Base-by-base conservation (phyloP, 2,888 invertebrate species). In the Dryobotodes eremita region DNA sequence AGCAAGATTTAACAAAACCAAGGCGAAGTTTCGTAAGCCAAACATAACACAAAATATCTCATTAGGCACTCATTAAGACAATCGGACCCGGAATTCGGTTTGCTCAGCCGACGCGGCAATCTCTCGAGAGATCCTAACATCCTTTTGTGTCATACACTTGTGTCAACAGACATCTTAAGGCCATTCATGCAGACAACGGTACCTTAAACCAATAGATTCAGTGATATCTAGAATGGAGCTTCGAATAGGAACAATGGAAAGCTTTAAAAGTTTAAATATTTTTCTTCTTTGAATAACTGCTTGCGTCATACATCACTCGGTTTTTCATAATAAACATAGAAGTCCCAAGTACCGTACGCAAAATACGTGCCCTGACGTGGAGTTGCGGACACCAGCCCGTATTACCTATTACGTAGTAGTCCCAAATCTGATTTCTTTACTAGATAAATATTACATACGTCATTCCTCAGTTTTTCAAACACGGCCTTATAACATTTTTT, bases 71-170 rank as follows among this genome's bases (percentile, higher is more conserved):
- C 93, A 93, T 94, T 94, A 94, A 93, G 92, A 91, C 89, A 90
- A 92, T 90, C 89, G 80, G 86, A 84, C 86, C 82, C 85, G 94
- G 95, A 92, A 94, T 95, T 93, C 80, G 85, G 95, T 95, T 95
- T 95, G 93, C 92, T 92, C 95, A 95, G 95, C 92, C 94, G 95
- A 89, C 71, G 78, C 83, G 85, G 88, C 88, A 89, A 93, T 94
- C 94, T 94, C 93, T 80, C 83, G 92, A 92, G 93, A 94, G 92
- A 90, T 89, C 86, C 86, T 91, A 89, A 91, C 93, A 95, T 95
- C 95, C 94, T 93, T 94, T 95, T 95, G 93, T 95, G 55, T 57
- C 64, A 70, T 53, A 91, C 96, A 96, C 94, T 92, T 96, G 96
- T 92, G 91, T 93, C 91, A 85, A 96, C 92, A 94, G 79, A 91